Evolutionary conservation across 2,888 invertebrate genomes (phyloP).

Genomic region (Nomada ferruginata): DNA sequence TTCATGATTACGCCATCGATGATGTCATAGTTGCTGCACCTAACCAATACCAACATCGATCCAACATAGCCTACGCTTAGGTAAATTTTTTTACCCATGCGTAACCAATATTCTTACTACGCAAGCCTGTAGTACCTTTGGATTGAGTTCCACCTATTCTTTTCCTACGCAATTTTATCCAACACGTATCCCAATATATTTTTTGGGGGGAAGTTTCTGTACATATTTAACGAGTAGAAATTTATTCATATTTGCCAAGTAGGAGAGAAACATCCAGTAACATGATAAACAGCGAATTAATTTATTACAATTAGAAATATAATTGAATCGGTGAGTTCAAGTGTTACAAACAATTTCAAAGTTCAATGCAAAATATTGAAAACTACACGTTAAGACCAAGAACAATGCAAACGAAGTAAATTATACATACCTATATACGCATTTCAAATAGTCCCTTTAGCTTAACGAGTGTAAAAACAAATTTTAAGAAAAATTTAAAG

Average conservation of each 20-base stretch:
- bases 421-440: no score
- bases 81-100: slow-evolving; percentile 35
- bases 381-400: no score
- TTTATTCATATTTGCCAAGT: background rate
- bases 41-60: slow-evolving; percentile 43
- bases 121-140: background rate
- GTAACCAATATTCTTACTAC: slow-evolving; percentile 17
- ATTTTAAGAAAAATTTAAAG: no score
- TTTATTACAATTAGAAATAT: no score
- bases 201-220: background rate
- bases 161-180: background rate
- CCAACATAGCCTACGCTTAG: slow-evolving; percentile 58
- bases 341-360: no score
- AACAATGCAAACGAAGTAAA: no score
- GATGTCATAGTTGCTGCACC: slow-evolving; percentile 71
- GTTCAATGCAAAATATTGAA: no score
- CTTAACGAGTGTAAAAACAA: no score
- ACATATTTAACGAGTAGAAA: background rate
- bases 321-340: no score
- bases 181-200: background rate
- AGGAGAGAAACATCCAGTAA: background rate
- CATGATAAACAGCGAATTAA: background rate
- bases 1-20: slow-evolving; percentile 75
- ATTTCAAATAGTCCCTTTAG: no score
- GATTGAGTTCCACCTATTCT: slow-evolving; percentile 1